Base-by-base conservation (phyloP, 2,888 invertebrate genomes). In the Belgica antarctica region DNA sequence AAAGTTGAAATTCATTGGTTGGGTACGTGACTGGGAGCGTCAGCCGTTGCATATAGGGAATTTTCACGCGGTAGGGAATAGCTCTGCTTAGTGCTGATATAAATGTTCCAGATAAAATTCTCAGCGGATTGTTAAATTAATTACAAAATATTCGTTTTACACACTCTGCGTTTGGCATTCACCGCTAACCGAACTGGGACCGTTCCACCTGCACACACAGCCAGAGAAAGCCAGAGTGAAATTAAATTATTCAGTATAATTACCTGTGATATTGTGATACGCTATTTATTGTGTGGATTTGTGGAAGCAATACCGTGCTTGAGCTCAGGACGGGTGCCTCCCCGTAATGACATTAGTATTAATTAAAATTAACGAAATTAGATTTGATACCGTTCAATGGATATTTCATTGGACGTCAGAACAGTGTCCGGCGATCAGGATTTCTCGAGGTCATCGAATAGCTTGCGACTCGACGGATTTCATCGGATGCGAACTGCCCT, bases 101-200 rank as follows among this genome's bases (percentile, higher is more conserved):
- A 65, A 24, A 65, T 46, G 25, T 24, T 65, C 24, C 62, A 62
- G 65, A 65, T 65, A 27, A 65, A 65, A 65, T 65, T 65, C 65
- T 65, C 65, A 65, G 41, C 19, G 65, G 65, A 65, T 65, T 65
- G 65, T 41, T 65, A 47, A 65, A 65, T 65, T 65, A 65, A 65
- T 65, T 65, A 65, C 47, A 65, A 62, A 62, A 47, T 36, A 36
- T 24, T 65, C 46, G 46, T 47, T 46, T 25, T 25, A 65, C n/a
- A 62, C 22, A 52, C 3, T 52, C 27, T 41, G 41, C 46, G 46
- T 41, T 47, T 19, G 10, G 41, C 41, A 41, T 34, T 24, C 25
- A 31, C 19, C 12, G 24, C 15, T 62, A n/a, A n/a, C 15, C n/a
- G 8, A 7, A 46, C 17, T 12, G 7, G 5, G 4, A 7, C 5